Evolutionary conservation across 2,113 vertebrate genomes (phyloP), one percentile per base, ranked within the genome.

Genomic region (Apteryx owenii): DNA sequence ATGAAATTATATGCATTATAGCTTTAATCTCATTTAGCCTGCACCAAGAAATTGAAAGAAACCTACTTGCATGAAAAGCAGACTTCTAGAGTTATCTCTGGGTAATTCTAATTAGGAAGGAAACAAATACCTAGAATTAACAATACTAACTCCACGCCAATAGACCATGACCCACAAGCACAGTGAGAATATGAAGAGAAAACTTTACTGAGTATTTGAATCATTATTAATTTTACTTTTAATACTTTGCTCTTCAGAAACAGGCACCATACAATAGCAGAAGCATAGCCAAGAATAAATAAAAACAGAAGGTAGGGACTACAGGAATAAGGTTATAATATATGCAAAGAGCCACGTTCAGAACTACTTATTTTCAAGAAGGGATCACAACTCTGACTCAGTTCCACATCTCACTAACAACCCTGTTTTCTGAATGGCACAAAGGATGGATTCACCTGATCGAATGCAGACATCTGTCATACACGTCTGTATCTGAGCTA

Each of bases 51-150:
- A 7, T 2, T 23, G 40, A 58, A 68, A n/a, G 12, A 76, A 64
- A 68, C 3, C 31, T 64, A n/a, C 4, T 3, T 85, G n/a, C 42
- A 76, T 50, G 46, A 75, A 89, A 73, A 85, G 62, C 38, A 89
- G 62, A 65, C 10, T 12, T 72, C 58, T 61, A 68, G 17, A 82
- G n/a, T 2, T 48, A 28, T 42, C 65, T 54, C 79, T 72, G 26
- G 58, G 29, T 50, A 80, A 85, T 21, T 20, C 23, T 22, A 56
- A 17, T 28, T 0, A 0, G 3, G 1, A 93, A 88, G 29, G 20
- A 68, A 92, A 85, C 19, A 65, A 76, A 25, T 3, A 33, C 5
- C 4, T 38, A 54, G 48, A 91, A 89, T 61, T 73, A 26, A 38
- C 5, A 60, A 17, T 22, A 82, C 18, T 64, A 48, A 25, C 18